Percentiles rank a stretch among this genome's conserved stretches.
phyloP scores from a whole-genome alignment of 1,140 invertebrate species.

The Acyrthosiphon pisum region DNA sequence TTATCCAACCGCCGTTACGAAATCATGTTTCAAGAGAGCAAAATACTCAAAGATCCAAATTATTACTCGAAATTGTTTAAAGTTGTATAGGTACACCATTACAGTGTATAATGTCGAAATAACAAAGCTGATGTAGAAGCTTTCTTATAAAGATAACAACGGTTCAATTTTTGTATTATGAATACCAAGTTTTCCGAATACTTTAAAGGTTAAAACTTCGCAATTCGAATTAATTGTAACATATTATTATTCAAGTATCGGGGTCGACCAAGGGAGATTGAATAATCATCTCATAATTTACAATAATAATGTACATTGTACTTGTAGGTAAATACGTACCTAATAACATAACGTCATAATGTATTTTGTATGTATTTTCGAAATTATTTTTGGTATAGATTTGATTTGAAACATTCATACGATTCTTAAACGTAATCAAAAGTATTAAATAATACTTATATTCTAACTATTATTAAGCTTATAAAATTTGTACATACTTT shows the following conservation, averaged over 20 bases:
- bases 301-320: background rate
- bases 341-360: background rate
- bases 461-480: background rate
- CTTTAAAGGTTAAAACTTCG: slow-evolving; percentile 20
- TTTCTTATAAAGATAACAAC: background rate
- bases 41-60: background rate
- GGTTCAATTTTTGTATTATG: background rate
- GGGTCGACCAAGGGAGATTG: background rate
- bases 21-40: slow-evolving; percentile 15
- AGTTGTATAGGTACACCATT: background rate
- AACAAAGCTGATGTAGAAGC: background rate
- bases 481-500: background rate
- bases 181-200: background rate
- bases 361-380: background rate
- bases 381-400: background rate
- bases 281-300: background rate
- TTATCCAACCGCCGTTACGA: background rate
- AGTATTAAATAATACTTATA: background rate
- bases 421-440: background rate
- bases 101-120: background rate
- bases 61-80: background rate
- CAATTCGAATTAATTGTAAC: slow-evolving; percentile 6
- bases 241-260: background rate
- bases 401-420: too few species aligned
- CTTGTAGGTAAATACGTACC: background rate